These are phyloP conservation scores for Plectus sambesii DNA, from an alignment of 1,140 invertebrate species.

Conservation along the genomic window DNA sequence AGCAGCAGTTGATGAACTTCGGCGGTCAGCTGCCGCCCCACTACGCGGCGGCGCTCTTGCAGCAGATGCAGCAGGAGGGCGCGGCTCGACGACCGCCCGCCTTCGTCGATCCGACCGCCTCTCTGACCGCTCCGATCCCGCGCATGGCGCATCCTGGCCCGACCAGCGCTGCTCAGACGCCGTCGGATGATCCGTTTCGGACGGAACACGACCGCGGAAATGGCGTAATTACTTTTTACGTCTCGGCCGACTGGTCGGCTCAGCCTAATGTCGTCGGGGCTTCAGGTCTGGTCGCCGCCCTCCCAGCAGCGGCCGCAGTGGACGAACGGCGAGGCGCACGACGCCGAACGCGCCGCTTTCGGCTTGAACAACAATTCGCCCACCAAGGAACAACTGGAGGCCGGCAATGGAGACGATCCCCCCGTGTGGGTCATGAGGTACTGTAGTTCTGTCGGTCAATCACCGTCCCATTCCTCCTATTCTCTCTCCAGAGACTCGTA, in stretches of 20 bases:
- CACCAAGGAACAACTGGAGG: no score
- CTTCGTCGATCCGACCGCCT: conserved; percentile 9
- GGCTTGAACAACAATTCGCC: no score
- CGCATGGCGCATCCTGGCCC: conserved; percentile 12
- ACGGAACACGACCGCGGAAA: background rate
- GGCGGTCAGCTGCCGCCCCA: background rate
- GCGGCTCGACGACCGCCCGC: conserved; percentile 1
- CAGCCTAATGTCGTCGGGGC: no score
- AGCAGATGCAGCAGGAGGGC: conserved; percentile 31
- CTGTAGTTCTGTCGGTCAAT: no score
- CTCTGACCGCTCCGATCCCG: conserved; percentile 1
- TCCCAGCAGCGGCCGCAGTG: no score
- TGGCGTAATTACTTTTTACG: conserved; percentile 1
- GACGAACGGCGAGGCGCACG: no score
- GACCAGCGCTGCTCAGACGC: conserved; percentile 6
- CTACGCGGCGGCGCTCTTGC: conserved; percentile 21
- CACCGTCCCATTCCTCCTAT: no score
- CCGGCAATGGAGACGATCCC: no score
- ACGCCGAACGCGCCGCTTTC: no score
- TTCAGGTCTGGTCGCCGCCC: no score
- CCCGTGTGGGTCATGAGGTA: no score
- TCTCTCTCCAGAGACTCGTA: no score
- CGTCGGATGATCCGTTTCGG: conserved; percentile 1
- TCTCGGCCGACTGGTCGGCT: background rate
- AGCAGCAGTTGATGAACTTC: conserved; percentile 10